phyloP scores from a whole-genome alignment of 2,888 invertebrate genomes.

The Halictus ligatus region DNA sequence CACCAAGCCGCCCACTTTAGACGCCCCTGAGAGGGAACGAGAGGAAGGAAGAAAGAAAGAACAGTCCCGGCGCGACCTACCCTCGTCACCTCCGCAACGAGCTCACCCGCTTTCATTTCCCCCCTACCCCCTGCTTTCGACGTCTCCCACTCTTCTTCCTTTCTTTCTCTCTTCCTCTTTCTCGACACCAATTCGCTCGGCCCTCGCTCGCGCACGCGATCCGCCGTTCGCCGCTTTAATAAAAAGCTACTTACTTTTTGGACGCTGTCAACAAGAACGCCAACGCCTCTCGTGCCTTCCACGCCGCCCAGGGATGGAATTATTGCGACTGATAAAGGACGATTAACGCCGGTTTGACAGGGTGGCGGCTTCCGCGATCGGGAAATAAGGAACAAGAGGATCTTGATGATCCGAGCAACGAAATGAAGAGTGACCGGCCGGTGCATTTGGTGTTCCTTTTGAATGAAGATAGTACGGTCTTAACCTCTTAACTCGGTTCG shows the following conservation, averaged over 20 bases:
- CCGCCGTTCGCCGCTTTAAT: constrained; percentile 69
- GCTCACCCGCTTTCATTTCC: constrained; percentile 72
- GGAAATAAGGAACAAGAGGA: background rate
- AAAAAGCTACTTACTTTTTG: constrained; percentile 76
- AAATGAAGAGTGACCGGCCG: background rate
- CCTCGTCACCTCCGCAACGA: constrained; percentile 78
- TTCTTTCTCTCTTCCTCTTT: background rate
- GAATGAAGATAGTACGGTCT: too few species aligned
- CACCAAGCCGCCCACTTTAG: constrained; percentile 82
- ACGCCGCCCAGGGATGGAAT: constrained; percentile 34
- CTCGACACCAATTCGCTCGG: constrained; percentile 26
- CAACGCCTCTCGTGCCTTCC: constrained; percentile 48
- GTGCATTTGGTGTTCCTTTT: too few species aligned
- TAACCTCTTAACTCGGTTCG: too few species aligned
- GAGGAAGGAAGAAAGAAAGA: constrained; percentile 17
- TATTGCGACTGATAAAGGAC: constrained; percentile 55
- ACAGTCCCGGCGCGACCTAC: constrained; percentile 65
- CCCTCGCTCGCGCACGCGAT: constrained; percentile 39
- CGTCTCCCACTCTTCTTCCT: background rate
- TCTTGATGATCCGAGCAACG: background rate
- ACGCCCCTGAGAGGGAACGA: constrained; percentile 66
- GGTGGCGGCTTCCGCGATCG: background rate
- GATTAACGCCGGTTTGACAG: constrained; percentile 10
- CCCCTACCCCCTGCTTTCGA: constrained; percentile 46
- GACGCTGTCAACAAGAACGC: constrained; percentile 56